Evolutionary conservation across 2,113 vertebrate genomes (phyloP).

Genomic region (Ellobius talpinus): DNA sequence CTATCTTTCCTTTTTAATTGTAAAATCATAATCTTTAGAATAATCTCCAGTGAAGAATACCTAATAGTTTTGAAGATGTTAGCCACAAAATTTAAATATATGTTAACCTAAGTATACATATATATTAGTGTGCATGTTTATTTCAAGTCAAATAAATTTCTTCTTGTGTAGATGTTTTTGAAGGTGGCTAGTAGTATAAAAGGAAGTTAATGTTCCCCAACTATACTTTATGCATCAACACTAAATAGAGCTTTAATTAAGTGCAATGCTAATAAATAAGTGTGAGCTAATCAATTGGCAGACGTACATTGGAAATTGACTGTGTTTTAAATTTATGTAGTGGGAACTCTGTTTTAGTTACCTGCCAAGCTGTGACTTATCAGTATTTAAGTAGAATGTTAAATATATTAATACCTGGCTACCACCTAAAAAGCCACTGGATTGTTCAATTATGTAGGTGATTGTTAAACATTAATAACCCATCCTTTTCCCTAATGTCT

Average conservation of each 20-base stretch:
- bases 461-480: slow-evolving; percentile 37
- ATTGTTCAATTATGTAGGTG: slow-evolving; percentile 53
- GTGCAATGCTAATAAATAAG: neutral
- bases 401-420: slow-evolving; percentile 11
- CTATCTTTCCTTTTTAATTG: neutral
- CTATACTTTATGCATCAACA: neutral
- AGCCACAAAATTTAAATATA: neutral
- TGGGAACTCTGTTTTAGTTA: slow-evolving; percentile 60
- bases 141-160: neutral
- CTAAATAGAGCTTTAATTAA: slow-evolving; percentile 33
- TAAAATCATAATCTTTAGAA: neutral
- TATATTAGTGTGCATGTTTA: rapidly evolving
- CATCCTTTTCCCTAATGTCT: slow-evolving; percentile 10
- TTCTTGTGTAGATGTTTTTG: neutral
- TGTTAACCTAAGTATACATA: neutral
- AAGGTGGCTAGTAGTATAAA: neutral
- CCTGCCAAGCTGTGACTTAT: neutral
- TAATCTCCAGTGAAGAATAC: neutral
- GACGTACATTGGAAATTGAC: neutral
- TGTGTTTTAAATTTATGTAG: slow-evolving; percentile 63
- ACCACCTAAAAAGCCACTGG: slow-evolving; percentile 44
- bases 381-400: slow-evolving; percentile 54
- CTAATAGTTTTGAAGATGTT: neutral
- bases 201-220: slow-evolving; percentile 37
- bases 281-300: neutral